Conservation (phyloP, 1,140 invertebrate species). For the Drosophila kepulauana region DNA sequence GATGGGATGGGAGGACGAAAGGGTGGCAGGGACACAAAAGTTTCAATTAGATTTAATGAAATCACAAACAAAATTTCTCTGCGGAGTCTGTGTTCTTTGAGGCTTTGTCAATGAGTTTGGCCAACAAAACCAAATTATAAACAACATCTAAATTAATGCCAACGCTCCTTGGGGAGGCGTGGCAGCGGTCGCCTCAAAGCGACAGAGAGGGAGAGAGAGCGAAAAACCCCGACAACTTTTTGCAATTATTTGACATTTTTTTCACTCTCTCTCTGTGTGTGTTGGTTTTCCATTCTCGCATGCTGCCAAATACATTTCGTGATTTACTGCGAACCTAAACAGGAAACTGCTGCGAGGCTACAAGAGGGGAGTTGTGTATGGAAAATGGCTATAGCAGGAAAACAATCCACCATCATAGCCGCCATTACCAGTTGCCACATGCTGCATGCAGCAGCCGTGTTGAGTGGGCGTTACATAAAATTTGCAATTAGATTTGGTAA, state of each 20-base stretch:
- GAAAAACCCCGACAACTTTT: constrained; percentile 53
- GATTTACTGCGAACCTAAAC: constrained; percentile 70
- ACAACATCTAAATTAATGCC: constrained; percentile 76
- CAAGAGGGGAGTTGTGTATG: constrained; percentile 1
- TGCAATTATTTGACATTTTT: constrained; percentile 67
- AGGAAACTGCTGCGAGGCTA: constrained; percentile 28
- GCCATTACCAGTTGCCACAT: constrained; percentile 52
- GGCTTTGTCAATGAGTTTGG: constrained; percentile 71
- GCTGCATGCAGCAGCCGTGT: constrained; percentile 56
- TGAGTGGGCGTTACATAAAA: constrained; percentile 72
- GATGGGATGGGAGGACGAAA: background rate
- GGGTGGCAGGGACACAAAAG: constrained; percentile 47
- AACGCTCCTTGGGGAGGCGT: constrained; percentile 26
- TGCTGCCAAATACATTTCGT: constrained; percentile 71
- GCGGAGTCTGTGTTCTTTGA: constrained; percentile 54
- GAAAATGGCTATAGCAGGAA: constrained; percentile 29
- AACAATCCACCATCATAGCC: constrained; percentile 4
- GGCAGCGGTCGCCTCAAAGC: constrained; percentile 13
- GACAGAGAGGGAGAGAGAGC: constrained; percentile 20
- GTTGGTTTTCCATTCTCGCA: constrained; percentile 34
- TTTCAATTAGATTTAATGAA: constrained; percentile 83
- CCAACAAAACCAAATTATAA: constrained; percentile 77
- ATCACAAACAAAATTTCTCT: constrained; percentile 70
- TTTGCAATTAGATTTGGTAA: constrained; percentile 80
- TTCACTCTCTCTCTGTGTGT: constrained; percentile 1